A percentile compares a stretch with the other conserved stretches of the same genome.
Conservation (phyloP, 92 coral and sea anemone genomes). For the Zoanthus sociatus region DNA sequence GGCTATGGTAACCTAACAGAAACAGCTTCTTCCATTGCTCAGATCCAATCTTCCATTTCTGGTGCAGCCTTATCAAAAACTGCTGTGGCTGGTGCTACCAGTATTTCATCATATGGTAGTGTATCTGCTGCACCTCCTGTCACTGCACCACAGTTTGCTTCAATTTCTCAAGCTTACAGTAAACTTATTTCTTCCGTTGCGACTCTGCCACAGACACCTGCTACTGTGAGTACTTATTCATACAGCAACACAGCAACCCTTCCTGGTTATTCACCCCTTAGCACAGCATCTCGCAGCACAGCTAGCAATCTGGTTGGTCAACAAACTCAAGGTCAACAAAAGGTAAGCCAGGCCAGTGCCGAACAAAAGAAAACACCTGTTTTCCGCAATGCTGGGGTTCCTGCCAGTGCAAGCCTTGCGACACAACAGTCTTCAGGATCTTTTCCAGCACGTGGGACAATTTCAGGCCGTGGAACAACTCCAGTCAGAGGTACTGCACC, state of each 20-base stretch:
- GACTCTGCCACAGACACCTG: slow-evolving; percentile 5
- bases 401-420: slow-evolving; percentile 9
- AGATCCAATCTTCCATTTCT: slow-evolving; percentile 1
- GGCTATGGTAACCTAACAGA: neutral
- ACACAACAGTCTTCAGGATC: slow-evolving; percentile 34
- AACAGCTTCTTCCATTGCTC: slow-evolving; percentile 21
- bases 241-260: slow-evolving; percentile 33
- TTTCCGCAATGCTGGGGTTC: slow-evolving; percentile 46
- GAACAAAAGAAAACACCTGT: slow-evolving; percentile 15
- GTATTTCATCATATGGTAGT: slow-evolving; percentile 7
- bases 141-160: slow-evolving; percentile 15
- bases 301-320: slow-evolving; percentile 16
- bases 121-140: slow-evolving; percentile 50
- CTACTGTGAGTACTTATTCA: slow-evolving; percentile 31
- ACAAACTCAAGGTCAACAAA: slow-evolving; percentile 41
- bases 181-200: slow-evolving; percentile 5
- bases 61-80: slow-evolving; percentile 34
- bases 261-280: neutral
- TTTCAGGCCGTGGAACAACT: slow-evolving; percentile 16
- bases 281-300: slow-evolving; percentile 30
- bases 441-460: slow-evolving; percentile 11
- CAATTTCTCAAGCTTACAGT: slow-evolving; percentile 9
- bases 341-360: slow-evolving; percentile 5
- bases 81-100: slow-evolving; percentile 31
- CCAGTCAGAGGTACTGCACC: slow-evolving; percentile 19